These are phyloP conservation scores for Tetheella fluctuosa DNA, from an alignment of 2,888 invertebrate species.

Conservation along the genomic window DNA sequence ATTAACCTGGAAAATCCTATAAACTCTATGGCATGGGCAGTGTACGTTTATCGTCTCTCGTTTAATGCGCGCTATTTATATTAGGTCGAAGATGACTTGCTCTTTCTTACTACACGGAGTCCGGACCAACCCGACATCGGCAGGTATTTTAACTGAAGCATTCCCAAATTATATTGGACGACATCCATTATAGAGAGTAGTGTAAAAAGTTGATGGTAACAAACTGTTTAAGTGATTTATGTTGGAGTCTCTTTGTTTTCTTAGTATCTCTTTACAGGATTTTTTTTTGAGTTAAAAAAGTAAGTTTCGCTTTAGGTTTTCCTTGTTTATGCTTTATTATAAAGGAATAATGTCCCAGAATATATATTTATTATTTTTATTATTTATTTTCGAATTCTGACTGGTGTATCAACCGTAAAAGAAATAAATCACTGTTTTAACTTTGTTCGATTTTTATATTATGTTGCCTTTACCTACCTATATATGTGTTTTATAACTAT, in stretches of 20 bases:
- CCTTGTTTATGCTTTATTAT: no score
- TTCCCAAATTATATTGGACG: conserved; percentile 63
- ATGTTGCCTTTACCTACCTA: no score
- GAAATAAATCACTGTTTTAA: no score
- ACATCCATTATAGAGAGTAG: conserved; percentile 57
- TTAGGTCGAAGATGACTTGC: conserved; percentile 70
- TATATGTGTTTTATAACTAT: not conserved
- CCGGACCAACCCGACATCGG: conserved; percentile 22
- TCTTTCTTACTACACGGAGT: conserved; percentile 46
- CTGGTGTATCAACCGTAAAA: no score
- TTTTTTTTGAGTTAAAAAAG: not conserved
- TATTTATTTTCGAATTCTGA: no score
- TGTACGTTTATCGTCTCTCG: conserved; percentile 35
- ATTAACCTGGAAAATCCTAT: no score
- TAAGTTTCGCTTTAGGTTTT: not conserved
- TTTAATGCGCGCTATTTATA: conserved; percentile 63
- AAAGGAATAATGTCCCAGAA: no score
- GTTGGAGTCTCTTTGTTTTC: conserved; percentile 17
- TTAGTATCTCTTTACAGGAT: conserved; percentile 14
- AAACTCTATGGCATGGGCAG: conserved; percentile 14
- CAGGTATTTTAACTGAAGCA: conserved; percentile 50
- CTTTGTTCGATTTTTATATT: no score
- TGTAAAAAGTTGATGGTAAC: conserved; percentile 36
- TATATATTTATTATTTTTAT: no score
- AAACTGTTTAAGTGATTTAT: conserved; percentile 34